Base-by-base conservation (phyloP, 2,888 invertebrate genomes). In the Drosophila niveifrons region DNA sequence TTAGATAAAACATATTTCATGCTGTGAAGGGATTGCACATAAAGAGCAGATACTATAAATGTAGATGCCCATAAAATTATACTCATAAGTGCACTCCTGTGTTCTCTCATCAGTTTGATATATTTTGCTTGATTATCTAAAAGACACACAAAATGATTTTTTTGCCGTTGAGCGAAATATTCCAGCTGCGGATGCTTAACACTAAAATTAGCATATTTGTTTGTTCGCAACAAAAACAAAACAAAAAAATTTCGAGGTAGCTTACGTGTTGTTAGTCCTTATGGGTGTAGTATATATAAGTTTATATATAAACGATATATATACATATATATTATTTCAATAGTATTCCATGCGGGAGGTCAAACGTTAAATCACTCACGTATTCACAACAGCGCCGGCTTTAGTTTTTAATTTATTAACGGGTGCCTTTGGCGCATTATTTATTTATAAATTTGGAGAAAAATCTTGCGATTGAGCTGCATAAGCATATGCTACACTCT, bases 381-480 rank as follows among this genome's bases (percentile, higher is more conserved):
- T 44, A 44, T 50, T 48, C 58, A 62, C 55, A 63, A 57, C 18
- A 13, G 50, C 18, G 29, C 3, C 59, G 13, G 18, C 43, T 63
- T 53, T 47, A 52, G 66, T 67, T 74, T 80, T 79, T 70, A 73
- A 68, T 81, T 74, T 67, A 73, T 59, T 66, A 57, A 13, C 50
- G 63, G 57, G 52, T 63, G 62, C 52, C 66, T 67, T 70, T 65
- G 62, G 62, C 39, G 29, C 41, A 43, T 66, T 47, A 67, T 72
- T 82, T 83, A 83, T 88, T 88, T 83, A 85, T 82, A 82, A 78
- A 78, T 84, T 75, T 65, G 41, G 41, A 52, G 36, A 50, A 66
- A 51, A 43, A 44, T 29, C 51, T 41, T 44, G 2, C 13, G 18
- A 18, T 29, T 28, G 44, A 52, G 52, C 23, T 17, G 29, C 41